These are phyloP conservation scores for Pogonophryne albipinna DNA, from an alignment of 2,797 vertebrate genomes.

Conservation along the genomic window DNA sequence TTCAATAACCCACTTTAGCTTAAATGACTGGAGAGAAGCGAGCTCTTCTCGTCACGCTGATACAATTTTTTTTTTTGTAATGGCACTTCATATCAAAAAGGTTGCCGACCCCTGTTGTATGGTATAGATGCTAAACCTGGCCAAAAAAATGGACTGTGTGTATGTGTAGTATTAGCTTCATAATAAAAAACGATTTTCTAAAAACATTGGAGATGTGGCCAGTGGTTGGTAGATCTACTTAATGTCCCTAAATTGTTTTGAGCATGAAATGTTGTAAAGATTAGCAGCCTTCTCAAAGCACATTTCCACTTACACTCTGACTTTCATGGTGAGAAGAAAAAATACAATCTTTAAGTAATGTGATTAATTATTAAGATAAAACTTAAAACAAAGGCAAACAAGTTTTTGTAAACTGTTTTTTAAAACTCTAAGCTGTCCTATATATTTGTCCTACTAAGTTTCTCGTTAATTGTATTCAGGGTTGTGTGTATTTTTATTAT, in stretches of 20 bases:
- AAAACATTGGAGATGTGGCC: neutral
- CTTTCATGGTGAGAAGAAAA: no score
- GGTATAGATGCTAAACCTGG: constrained; percentile 16
- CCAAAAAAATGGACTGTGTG: constrained; percentile 21
- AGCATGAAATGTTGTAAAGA: constrained; percentile 11
- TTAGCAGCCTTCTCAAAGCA: constrained; percentile 24
- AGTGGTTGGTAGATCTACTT: neutral
- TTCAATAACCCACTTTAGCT: no score
- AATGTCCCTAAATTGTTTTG: neutral
- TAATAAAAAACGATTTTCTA: constrained; percentile 2
- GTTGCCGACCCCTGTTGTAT: neutral
- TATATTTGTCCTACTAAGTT: constrained; percentile 11
- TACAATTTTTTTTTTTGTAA: no score
- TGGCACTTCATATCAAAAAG: no score
- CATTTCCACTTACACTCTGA: constrained; percentile 26
- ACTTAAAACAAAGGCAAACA: neutral
- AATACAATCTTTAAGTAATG: neutral
- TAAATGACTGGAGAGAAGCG: no score
- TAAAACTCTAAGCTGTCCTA: neutral
- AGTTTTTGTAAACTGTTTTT: constrained; percentile 1
- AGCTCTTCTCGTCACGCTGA: no score
- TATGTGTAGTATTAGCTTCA: constrained; percentile 16
- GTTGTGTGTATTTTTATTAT: constrained; percentile 25
- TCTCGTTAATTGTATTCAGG: constrained; percentile 21
- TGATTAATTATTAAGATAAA: constrained; percentile 12